phyloP scores from a whole-genome alignment of 30 jellyfish, hydroid and myxozoan genomes.

The Hydra vulgaris region DNA sequence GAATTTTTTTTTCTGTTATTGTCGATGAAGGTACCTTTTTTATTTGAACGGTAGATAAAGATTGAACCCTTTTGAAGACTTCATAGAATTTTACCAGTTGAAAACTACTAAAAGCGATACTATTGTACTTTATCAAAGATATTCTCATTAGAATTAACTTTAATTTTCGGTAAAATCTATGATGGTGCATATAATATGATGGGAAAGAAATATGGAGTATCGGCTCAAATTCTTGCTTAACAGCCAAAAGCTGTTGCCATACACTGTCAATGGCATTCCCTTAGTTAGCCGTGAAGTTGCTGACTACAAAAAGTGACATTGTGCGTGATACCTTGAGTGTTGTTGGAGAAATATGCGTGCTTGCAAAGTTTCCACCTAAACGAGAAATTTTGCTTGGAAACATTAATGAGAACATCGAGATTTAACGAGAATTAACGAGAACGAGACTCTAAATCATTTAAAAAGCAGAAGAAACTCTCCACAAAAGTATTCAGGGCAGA shows the following conservation, averaged over 20 bases:
- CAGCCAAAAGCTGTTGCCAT: constrained; percentile 23
- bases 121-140: constrained; percentile 13
- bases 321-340: constrained; percentile 2
- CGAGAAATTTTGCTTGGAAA: neutral
- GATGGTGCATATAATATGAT: neutral
- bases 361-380: constrained; percentile 10
- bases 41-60: neutral
- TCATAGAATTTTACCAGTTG: neutral
- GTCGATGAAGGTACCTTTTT: neutral
- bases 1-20: neutral
- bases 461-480: constrained; percentile 4
- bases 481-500: neutral
- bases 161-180: neutral
- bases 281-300: neutral
- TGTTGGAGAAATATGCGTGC: constrained; percentile 7
- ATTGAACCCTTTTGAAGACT: neutral
- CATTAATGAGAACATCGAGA: constrained; percentile 3
- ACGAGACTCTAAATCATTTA: neutral
- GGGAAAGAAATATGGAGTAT: constrained; percentile 1
- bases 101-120: neutral
- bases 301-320: neutral
- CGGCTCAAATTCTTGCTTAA: constrained; percentile 4
- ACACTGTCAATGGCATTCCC: constrained; percentile 18
- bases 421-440: too few species aligned
- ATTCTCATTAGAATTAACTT: constrained; percentile 4